Conservation (phyloP, 2,113 vertebrate species). For the Otis tarda region DNA sequence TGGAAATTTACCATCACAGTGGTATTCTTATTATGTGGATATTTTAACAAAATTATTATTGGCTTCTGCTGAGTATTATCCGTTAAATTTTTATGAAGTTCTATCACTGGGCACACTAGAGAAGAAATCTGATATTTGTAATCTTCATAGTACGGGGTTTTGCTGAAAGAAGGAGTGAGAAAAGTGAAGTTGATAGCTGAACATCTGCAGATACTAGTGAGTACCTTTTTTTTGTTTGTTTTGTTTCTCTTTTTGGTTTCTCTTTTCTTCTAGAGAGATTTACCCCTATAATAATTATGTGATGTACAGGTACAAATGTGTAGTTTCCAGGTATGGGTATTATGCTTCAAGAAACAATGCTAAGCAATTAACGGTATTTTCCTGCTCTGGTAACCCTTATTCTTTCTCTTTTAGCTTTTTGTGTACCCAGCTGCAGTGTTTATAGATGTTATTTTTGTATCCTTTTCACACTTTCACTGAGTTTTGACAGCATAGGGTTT, state of each 20-base stretch:
- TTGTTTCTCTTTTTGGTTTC: slow-evolving; percentile 20
- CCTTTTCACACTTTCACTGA: background rate
- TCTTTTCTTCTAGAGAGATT: slow-evolving; percentile 21
- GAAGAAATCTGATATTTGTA: slow-evolving; percentile 44
- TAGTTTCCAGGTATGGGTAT: background rate
- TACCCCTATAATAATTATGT: background rate
- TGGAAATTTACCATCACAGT: slow-evolving; percentile 39
- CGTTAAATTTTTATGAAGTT: slow-evolving; percentile 65
- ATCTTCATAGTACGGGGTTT: slow-evolving; percentile 52
- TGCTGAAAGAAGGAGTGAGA: slow-evolving; percentile 35
- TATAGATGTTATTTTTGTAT: background rate
- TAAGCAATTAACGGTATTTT: background rate
- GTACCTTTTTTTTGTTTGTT: background rate
- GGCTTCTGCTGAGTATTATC: slow-evolving; percentile 55
- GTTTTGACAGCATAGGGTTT: slow-evolving; percentile 16
- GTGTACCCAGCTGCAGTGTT: background rate
- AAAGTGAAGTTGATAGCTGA: slow-evolving; percentile 51
- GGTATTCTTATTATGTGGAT: slow-evolving; percentile 37
- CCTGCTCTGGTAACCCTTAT: background rate
- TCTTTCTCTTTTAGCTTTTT: background rate
- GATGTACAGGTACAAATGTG: background rate
- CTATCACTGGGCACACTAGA: slow-evolving; percentile 52
- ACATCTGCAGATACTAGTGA: slow-evolving; percentile 8
- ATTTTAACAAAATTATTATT: slow-evolving; percentile 70
- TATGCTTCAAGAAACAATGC: background rate